Percentiles rank a stretch among this genome's conserved stretches.
phyloP scores from a whole-genome alignment of 2,113 vertebrate genomes.

The Alligator sinensis region DNA sequence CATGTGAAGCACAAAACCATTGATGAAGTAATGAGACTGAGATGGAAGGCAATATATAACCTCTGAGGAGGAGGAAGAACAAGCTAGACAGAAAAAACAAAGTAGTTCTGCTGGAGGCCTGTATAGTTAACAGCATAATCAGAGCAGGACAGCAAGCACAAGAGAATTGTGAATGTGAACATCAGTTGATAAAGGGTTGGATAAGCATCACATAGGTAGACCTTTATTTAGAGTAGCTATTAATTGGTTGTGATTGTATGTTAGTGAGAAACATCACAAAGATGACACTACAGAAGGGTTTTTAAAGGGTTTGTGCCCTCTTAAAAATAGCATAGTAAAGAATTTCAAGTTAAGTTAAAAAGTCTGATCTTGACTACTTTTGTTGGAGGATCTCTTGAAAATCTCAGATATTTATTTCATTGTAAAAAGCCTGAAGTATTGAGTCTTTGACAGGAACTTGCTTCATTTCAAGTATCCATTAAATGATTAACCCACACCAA shows the following conservation, averaged over 20 bases:
- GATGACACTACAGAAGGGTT: neutral
- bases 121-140: fast-evolving
- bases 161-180: neutral
- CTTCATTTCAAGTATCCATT: slow-evolving; percentile 65
- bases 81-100: neutral
- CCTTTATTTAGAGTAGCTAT: neutral
- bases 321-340: neutral
- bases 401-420: neutral
- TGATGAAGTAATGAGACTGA: fast-evolving
- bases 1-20: neutral
- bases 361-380: neutral
- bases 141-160: neutral
- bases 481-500: slow-evolving; percentile 65
- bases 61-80: neutral
- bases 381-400: neutral
- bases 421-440: neutral
- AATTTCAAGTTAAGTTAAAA: neutral
- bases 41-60: fast-evolving
- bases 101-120: neutral
- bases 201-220: neutral
- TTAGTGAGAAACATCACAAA: neutral
- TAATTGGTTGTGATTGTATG: neutral
- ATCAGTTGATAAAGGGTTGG: slow-evolving; percentile 10
- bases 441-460: slow-evolving; percentile 51
- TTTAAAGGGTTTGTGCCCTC: neutral